Percentiles rank a stretch among this genome's conserved stretches.
Evolutionary conservation across 2,797 vertebrate species (phyloP).

Genomic region (Halcyon leucocephala): DNA sequence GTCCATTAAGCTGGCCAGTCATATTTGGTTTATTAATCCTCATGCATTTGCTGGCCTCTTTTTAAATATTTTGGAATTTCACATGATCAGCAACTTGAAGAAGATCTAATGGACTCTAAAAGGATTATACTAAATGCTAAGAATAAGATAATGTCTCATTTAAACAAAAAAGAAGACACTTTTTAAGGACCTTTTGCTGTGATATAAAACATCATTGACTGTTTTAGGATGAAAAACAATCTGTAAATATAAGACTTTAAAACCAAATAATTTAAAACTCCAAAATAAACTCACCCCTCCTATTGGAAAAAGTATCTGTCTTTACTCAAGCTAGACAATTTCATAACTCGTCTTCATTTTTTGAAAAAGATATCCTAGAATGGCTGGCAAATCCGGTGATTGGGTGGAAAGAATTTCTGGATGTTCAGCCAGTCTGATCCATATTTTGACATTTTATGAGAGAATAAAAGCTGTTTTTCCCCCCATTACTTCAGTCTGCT

Average conservation of each 20-base stretch:
- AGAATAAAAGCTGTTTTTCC: constrained; percentile 9
- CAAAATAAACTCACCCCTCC: constrained; percentile 13
- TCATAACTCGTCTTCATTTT: constrained; percentile 1
- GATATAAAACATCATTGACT: not conserved
- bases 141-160: not conserved
- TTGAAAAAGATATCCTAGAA: constrained; percentile 34
- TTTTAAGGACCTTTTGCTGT: not conserved
- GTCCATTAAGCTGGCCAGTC: not conserved
- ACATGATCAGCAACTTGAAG: not conserved
- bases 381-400: constrained; percentile 24
- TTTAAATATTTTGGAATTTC: constrained; percentile 28
- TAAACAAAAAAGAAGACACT: not conserved
- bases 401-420: constrained; percentile 64
- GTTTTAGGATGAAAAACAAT: not conserved
- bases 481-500: not conserved
- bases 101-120: not conserved
- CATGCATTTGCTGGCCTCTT: not conserved
- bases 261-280: constrained; percentile 9
- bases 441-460: constrained; percentile 41
- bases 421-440: constrained; percentile 59
- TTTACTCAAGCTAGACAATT: constrained; percentile 16
- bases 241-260: not conserved
- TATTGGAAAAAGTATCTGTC: not conserved
- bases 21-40: constrained; percentile 11
- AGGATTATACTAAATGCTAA: constrained; percentile 6